Evolutionary conservation across 2,113 vertebrate genomes (phyloP).

Genomic region (Calidris pygmaea): DNA sequence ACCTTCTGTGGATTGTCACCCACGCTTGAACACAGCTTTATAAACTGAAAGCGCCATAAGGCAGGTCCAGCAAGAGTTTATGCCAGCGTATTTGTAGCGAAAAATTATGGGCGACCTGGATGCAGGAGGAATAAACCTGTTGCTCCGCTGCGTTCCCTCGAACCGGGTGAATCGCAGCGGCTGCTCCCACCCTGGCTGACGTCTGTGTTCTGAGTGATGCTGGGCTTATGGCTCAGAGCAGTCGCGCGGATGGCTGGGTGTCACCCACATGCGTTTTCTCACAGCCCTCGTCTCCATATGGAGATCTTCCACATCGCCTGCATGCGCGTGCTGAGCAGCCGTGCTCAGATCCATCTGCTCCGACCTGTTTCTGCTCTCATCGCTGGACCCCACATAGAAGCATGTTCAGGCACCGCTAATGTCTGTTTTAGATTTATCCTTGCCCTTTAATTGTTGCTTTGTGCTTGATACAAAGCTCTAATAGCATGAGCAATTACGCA

Average conservation of each 20-base stretch:
- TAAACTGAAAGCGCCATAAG: accelerated
- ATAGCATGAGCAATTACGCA: background rate
- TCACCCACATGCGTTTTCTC: background rate
- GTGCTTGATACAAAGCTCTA: background rate
- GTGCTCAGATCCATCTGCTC: background rate
- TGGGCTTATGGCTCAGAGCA: background rate
- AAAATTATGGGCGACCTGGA: background rate
- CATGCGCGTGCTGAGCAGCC: background rate
- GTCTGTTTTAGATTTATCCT: background rate
- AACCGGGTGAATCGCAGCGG: background rate
- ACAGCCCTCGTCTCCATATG: background rate
- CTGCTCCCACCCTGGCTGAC: background rate
- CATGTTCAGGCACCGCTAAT: background rate
- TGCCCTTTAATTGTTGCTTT: background rate
- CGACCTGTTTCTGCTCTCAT: background rate
- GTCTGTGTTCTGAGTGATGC: background rate
- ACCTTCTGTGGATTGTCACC: accelerated
- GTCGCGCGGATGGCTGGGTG: accelerated
- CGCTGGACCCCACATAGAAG: background rate
- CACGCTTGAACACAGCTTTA: background rate
- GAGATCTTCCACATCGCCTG: background rate
- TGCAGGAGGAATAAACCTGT: background rate
- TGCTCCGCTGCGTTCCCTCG: accelerated
- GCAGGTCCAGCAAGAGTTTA: background rate
- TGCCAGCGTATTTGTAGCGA: background rate